A percentile compares a stretch with the other conserved stretches of the same genome.
phyloP scores from a whole-genome alignment of 1,140 invertebrate genomes.

The Halotydeus destructor region DNA sequence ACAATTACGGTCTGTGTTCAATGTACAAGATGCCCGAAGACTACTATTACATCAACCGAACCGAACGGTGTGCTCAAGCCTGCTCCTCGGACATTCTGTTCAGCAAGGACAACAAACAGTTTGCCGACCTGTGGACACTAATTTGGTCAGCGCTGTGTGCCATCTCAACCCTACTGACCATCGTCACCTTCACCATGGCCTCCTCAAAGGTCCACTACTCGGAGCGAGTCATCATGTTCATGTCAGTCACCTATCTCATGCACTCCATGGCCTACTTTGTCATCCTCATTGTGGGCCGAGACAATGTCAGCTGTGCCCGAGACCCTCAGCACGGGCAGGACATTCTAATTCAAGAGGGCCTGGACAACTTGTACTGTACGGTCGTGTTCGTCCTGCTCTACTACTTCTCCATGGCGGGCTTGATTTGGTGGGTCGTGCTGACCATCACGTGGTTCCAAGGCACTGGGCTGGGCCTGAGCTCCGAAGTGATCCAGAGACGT shows the following conservation, averaged over 20 bases:
- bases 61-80: conserved; percentile 21
- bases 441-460: conserved; percentile 95
- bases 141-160: conserved; percentile 79
- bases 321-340: conserved; percentile 40
- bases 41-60: conserved; percentile 47
- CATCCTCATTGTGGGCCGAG: conserved; percentile 39
- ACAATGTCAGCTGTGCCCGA: conserved; percentile 34
- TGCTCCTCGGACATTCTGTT: conserved; percentile 25
- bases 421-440: conserved; percentile 89
- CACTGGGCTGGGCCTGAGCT: conserved; percentile 95
- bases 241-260: conserved; percentile 40
- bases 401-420: conserved; percentile 92
- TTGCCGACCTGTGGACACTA: conserved; percentile 40
- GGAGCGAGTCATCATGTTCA: conserved; percentile 83
- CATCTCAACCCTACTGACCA: conserved; percentile 71
- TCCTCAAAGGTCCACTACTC: conserved; percentile 79
- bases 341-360: conserved; percentile 50
- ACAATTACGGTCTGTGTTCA: conserved; percentile 22
- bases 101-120: conserved; percentile 27
- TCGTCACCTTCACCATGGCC: conserved; percentile 84
- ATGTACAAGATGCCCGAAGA: conserved; percentile 29
- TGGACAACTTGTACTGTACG: conserved; percentile 73
- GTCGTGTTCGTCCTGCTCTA: conserved; percentile 93
- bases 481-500: conserved; percentile 92
- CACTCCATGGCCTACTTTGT: conserved; percentile 40